Base-by-base conservation (phyloP, 2,113 vertebrate species). In the Chitala chitala region DNA sequence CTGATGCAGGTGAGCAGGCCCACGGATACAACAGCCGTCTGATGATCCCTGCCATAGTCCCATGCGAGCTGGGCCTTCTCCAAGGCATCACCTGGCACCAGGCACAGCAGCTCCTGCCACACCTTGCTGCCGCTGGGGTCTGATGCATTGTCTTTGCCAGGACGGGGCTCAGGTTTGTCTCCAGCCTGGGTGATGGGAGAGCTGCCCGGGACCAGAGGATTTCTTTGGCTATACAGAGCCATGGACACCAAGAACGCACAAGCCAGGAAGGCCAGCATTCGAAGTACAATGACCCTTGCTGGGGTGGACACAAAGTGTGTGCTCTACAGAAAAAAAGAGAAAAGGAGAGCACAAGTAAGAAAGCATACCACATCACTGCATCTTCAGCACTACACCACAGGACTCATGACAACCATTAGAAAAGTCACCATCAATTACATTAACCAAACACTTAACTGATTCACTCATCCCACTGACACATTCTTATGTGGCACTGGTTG, bases 1-100 rank as follows among this genome's bases (percentile, higher is more conserved):
- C 92, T 84, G 61, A 97, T 78, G 84, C 94, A 98, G 68, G 93
- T 92, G 78, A 94, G 73, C 71, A 98, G 86, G 44, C 96, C 97
- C 51, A 90, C 77, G 3, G 89, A 84, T n/a, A 89, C 92, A 0
- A 97, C 77, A 1, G 86, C 87, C 55, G 89, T 84, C 85, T 93
- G 94, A 80, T 97, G 91, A 81, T 87, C 89, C 71, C 82, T 90
- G 64, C 95, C 95, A 0, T 91, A 92, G 29, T 87, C 85, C 94
- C 94, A 98, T 0, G 86, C 87, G 0, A 82, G 64, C 0, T 78
- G 84, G 15, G 89, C 85, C 56, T 76, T 90, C 73, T 92, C 87
- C 2, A 88, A 1, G 1, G 84, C 26, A 2, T 77, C 76, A 4
- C 91, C 87, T 0, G 95, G 94, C 24, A 99, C 80, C 69, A 94